Evolutionary conservation across 2,113 vertebrate genomes (phyloP), one percentile per base, ranked within the genome.

Genomic region (Enhydra lutris): DNA sequence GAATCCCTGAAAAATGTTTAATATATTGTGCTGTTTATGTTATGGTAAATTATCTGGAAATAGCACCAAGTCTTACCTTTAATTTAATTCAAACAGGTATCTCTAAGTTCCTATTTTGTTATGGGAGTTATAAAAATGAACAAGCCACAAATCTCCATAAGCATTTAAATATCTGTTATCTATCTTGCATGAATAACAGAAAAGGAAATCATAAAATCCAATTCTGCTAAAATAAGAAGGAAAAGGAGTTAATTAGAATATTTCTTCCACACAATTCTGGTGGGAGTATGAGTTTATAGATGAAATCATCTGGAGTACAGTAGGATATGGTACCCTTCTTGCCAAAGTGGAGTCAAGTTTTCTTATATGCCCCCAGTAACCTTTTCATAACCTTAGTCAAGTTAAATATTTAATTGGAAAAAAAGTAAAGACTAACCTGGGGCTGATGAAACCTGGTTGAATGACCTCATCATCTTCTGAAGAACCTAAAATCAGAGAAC

Each of bases 401-500:
- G 47, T 80, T 89, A 98, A 96, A 97, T 17, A 94, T 96, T 94
- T 84, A 18, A 93, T 80, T 84, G 39, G 80, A 39, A 74, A 36
- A 76, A 42, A 73, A 84, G 45, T 89, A 82, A 95, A 94, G 96
- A 99, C 99, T 99, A 98, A 99, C 99, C 99, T 99, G 99, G 98
- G 98, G 98, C 97, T 98, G 99, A 98, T 97, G 99, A 98, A 98
- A 98, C 98, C 98, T 99, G 99, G 99, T 98, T 99, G 98, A 99
- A 98, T 98, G 99, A 98, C 98, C 98, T 99, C 98, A 99, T 99
- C 98, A 29, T 99, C 99, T 99, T 99, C 98, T 98, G 98, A 98
- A 98, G 98, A 98, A 99, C 99, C 99, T 99, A 99, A 98, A 99
- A 99, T 98, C 97, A 99, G 98, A 99, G 98, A 99, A 97, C 95